A percentile compares a stretch with the other conserved stretches of the same genome.
Evolutionary conservation across 35 echinoderm and acorn worm genomes (phyloP).

Genomic region (Ptychodera flava): DNA sequence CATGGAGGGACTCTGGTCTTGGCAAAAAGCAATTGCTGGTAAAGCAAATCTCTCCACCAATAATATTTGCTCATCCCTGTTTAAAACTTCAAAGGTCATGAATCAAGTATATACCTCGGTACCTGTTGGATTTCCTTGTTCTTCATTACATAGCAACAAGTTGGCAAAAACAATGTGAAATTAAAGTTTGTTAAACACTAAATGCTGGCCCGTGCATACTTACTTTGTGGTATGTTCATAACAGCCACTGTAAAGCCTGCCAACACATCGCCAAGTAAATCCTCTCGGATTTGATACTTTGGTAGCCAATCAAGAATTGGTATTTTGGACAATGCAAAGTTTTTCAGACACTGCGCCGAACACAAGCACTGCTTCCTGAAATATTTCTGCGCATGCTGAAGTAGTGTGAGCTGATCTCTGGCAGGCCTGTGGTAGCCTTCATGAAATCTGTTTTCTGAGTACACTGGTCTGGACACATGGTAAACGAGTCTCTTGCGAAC

Average conservation of each 20-base stretch:
- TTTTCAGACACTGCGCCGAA: not conserved
- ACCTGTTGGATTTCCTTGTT: too few relatives aligned
- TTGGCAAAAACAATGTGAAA: too few relatives aligned
- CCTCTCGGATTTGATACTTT: conserved; percentile 39
- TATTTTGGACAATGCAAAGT: conserved; percentile 4
- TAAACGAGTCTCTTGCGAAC: not conserved
- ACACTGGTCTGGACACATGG: not conserved
- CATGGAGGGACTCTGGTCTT: too few relatives aligned
- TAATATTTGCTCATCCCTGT: too few relatives aligned
- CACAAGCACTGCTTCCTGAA: not conserved
- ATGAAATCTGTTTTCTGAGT: not conserved
- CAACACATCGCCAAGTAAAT: conserved; percentile 28
- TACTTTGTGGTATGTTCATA: conserved; percentile 63
- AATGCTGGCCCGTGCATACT: too few relatives aligned
- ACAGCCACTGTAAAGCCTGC: conserved; percentile 59
- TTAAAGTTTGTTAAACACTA: too few relatives aligned
- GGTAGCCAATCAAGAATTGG: conserved; percentile 64
- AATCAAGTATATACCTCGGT: too few relatives aligned
- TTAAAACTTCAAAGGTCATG: too few relatives aligned
- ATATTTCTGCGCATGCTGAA: not conserved
- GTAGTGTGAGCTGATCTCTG: not conserved
- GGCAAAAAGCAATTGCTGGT: too few relatives aligned
- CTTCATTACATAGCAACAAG: too few relatives aligned
- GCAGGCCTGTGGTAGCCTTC: not conserved
- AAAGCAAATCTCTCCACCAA: too few relatives aligned